Evolutionary conservation across 2,888 invertebrate genomes (phyloP), one percentile per base, ranked within the genome.

Genomic region (Epiblema foenella): DNA sequence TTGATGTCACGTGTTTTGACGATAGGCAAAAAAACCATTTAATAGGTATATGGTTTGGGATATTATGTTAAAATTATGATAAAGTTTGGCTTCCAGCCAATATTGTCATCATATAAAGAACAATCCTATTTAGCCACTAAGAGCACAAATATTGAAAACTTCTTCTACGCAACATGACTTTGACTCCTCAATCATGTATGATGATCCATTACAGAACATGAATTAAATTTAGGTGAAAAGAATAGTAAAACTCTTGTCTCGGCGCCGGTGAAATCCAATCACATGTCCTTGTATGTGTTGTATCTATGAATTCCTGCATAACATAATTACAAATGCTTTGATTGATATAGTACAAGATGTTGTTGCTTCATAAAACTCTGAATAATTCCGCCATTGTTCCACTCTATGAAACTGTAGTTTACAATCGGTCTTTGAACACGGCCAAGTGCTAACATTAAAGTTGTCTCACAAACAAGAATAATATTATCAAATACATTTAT

Each of bases 401-500:
- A 66, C 72, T 76, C 78, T 79, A 82, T 80, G 82, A 54, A 84
- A 83, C 83, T 78, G 79, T 87, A 86, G 90, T 89, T 87, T 89
- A 90, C 83, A 77, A 75, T 80, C 76, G 79, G 78, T 78, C 85
- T 85, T 85, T 89, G 91, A 91, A 91, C 91, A 86, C 83, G 82
- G 85, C 81, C 81, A 81, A 79, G 83, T 81, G 81, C 80, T 78
- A 77, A 83, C 86, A 86, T 87, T 86, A 86, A 87, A 88, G 89
- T 90, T 87, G 89, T 88, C 89, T 88, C 87, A 85, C 86, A 81
- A 83, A 85, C 86, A 81, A 83, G 88, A 89, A 90, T 88, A 84
- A 81, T 88, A 91, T 92, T 91, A 92, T 91, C 91, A 92, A 91
- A 91, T 81, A 79, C 90, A 86, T 91, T 91, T 90, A 92, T 87